phyloP scores from a whole-genome alignment of 2,797 vertebrate genomes.

The Sebastolobus alascanus region DNA sequence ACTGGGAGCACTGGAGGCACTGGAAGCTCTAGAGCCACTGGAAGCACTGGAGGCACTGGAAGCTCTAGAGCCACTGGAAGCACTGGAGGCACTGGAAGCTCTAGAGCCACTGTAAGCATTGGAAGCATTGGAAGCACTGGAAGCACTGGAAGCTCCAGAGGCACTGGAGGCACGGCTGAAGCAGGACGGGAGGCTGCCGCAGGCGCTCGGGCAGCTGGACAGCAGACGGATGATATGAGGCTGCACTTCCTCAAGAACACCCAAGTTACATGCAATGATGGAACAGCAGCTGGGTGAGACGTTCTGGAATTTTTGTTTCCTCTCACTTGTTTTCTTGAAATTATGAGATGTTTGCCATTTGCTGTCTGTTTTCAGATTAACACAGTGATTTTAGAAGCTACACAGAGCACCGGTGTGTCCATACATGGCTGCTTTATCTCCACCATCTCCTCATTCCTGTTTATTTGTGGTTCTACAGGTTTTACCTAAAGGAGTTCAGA shows the following conservation, averaged over 20 bases:
- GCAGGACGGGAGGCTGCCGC: slow-evolving; percentile 42
- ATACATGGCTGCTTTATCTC: slow-evolving; percentile 40
- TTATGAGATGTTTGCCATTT: background rate
- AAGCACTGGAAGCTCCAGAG: slow-evolving; percentile 11
- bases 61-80: slow-evolving; percentile 5
- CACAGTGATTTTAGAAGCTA: background rate
- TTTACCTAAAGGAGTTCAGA: slow-evolving; percentile 87
- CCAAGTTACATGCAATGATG: slow-evolving; percentile 83
- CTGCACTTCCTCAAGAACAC: slow-evolving; percentile 85
- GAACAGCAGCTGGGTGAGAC: slow-evolving; percentile 84
- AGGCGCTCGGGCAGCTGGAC: slow-evolving; percentile 54
- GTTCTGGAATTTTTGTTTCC: background rate
- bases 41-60: slow-evolving; percentile 41
- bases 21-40: slow-evolving; percentile 40
- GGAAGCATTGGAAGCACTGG: slow-evolving; percentile 36
- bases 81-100: background rate
- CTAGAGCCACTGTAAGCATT: slow-evolving; percentile 9
- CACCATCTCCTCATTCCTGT: slow-evolving; percentile 45
- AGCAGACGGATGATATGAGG: slow-evolving; percentile 85
- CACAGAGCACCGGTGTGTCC: slow-evolving; percentile 10
- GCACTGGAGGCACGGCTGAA: slow-evolving; percentile 55
- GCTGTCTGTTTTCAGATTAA: background rate
- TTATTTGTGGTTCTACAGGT: slow-evolving; percentile 79
- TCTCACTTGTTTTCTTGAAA: background rate
- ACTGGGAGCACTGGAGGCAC: slow-evolving; percentile 15